Evolutionary conservation across 2,888 invertebrate genomes (phyloP), one percentile per base, ranked within the genome.

Genomic region (Ceramica pisi): DNA sequence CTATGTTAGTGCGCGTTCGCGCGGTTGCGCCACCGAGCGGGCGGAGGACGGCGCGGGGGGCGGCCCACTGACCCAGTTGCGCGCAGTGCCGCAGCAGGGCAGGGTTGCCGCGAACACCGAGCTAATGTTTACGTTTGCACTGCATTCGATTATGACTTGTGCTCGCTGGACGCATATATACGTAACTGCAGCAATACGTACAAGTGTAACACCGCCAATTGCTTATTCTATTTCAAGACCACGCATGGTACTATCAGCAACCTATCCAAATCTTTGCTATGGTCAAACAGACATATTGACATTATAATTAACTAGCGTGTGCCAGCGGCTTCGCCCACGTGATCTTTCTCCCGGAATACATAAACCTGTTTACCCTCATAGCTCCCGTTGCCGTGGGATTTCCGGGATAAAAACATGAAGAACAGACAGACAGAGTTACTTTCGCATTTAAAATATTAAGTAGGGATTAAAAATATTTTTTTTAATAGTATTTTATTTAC

Each of bases 31-130:
- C 94, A 94, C 94, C 92, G 92, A 91, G 91, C 94, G 94, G 94
- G 93, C 94, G 96, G 97, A 96, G 96, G 90, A 87, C 85, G 91
- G 92, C 85, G 92, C 92, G 94, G 94, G 94, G 95, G 96, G 97
- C 97, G 97, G 97, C 98, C 98, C 97, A 98, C 97, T 98, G 97
- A 98, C 98, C 98, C 97, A 98, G 97, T 97, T 98, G 97, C 96
- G 95, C 94, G 95, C 96, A 96, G 96, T 95, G 96, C 96, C 97
- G 96, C 96, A 96, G 95, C 95, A 96, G 95, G 94, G 95, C 94
- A 95, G 96, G 95, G 96, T 95, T 96, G 96, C 94, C 95, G 92
- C 93, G 90, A 93, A 90, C 92, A 90, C 89, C 89, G 90, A 94
- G 90, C 93, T 91, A 90, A 92, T 94, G 94, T 95, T 95, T 94